Evolutionary conservation across 2,113 vertebrate genomes (phyloP).

Genomic region (Pelecanoides urinatrix): DNA sequence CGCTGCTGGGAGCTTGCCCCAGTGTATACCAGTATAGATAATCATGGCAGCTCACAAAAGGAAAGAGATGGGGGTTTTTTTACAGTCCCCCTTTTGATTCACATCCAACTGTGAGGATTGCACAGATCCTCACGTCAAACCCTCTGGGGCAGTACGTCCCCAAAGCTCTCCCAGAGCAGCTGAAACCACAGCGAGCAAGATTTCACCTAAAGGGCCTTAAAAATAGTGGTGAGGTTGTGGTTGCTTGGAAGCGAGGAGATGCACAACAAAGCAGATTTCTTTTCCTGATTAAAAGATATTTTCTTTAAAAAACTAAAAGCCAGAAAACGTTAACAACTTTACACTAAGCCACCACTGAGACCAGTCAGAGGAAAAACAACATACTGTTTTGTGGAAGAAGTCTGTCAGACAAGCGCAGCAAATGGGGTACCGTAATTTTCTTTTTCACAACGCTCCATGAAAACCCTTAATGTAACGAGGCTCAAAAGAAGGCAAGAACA

Average conservation of each 20-base stretch:
- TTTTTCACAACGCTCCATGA: not conserved
- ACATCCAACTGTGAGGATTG: not conserved
- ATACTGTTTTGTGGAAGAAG: not conserved
- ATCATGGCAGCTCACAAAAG: not conserved
- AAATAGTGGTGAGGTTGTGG: not conserved
- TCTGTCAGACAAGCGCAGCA: not conserved
- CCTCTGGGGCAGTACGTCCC: accelerated
- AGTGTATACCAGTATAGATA: not conserved
- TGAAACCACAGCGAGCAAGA: not conserved
- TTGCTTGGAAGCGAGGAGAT: not conserved
- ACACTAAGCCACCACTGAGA: not conserved
- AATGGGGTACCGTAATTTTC: not conserved
- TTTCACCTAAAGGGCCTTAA: not conserved
- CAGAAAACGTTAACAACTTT: not conserved
- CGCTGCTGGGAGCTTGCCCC: not conserved
- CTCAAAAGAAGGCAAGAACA: not conserved
- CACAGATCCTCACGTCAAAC: accelerated
- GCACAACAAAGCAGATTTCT: not conserved
- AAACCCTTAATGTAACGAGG: not conserved
- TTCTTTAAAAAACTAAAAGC: not conserved
- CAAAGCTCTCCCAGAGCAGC: not conserved
- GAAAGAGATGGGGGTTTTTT: not conserved
- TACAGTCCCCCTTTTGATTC: not conserved
- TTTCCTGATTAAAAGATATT: not conserved
- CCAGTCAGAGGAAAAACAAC: not conserved